Conservation (phyloP, 2,888 invertebrate species). For the Eupithecia inturbata region DNA sequence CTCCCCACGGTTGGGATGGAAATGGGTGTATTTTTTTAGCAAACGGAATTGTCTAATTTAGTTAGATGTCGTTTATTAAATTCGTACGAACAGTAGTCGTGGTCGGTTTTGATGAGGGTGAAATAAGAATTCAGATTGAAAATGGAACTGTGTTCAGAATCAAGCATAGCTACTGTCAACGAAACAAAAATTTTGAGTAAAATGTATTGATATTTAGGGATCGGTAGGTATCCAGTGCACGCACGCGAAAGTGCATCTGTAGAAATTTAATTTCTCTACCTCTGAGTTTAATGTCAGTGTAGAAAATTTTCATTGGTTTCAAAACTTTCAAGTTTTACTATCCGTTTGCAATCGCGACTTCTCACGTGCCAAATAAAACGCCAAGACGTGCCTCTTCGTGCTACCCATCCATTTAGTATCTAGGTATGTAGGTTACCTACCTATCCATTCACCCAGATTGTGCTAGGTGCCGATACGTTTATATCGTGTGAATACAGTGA, state of each 20-base stretch:
- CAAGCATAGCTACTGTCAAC: no score
- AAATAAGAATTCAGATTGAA: not conserved
- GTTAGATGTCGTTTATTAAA: not conserved
- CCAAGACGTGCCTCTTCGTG: not conserved
- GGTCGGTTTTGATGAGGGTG: not conserved
- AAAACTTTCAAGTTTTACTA: not conserved
- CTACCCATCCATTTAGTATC: not conserved
- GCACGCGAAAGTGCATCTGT: not conserved
- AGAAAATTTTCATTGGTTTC: not conserved
- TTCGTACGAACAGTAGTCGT: not conserved
- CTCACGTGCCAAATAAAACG: conserved; percentile 9
- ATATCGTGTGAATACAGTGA: no score
- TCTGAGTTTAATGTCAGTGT: not conserved
- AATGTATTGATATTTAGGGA: no score
- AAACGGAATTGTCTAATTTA: not conserved
- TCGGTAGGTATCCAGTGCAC: not conserved
- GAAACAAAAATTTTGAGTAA: no score
- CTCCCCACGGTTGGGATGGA: no score
- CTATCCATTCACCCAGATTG: not conserved
- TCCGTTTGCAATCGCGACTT: not conserved
- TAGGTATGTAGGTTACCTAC: not conserved
- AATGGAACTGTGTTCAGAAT: not conserved
- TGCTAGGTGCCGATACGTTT: no score
- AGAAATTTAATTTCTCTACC: not conserved
- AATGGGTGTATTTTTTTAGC: not conserved